Evolutionary conservation across 1,140 invertebrate genomes (phyloP).

Genomic region (Rhagoletis pomonella): DNA sequence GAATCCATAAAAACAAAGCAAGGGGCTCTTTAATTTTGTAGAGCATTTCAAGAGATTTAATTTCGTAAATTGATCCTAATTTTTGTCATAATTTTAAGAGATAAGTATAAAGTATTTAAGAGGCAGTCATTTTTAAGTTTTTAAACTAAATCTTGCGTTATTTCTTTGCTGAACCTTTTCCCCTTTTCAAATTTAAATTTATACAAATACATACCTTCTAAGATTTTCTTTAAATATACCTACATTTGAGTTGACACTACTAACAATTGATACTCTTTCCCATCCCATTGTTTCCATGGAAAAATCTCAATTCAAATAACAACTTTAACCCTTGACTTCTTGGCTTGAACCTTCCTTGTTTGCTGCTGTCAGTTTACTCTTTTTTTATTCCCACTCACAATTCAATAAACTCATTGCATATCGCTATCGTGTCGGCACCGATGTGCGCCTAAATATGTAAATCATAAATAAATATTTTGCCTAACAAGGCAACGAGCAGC

Average conservation of each 20-base stretch:
- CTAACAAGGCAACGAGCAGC: slow-evolving; percentile 39
- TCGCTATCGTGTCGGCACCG: slow-evolving; percentile 9
- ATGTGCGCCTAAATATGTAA: slow-evolving; percentile 50
- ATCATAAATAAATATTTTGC: slow-evolving; percentile 53
- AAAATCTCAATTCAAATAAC: slow-evolving; percentile 4
- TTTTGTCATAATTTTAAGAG: too few relatives aligned
- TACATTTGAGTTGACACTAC: background rate
- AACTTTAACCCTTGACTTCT: slow-evolving; percentile 31
- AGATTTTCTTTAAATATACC: too few relatives aligned
- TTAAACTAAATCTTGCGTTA: too few relatives aligned
- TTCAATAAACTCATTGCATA: slow-evolving; percentile 36
- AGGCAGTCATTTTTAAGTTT: too few relatives aligned
- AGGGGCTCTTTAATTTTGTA: too few relatives aligned
- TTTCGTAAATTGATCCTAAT: too few relatives aligned
- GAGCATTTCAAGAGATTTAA: too few relatives aligned
- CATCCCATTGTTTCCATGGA: slow-evolving; percentile 17
- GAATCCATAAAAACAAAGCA: too few relatives aligned
- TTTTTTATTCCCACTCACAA: background rate
- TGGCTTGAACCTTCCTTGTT: background rate
- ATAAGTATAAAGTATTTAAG: too few relatives aligned
- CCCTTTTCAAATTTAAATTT: too few relatives aligned
- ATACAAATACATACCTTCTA: too few relatives aligned
- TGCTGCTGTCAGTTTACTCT: background rate
- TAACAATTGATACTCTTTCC: background rate
- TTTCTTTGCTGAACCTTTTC: too few relatives aligned